These are phyloP conservation scores for Pteropus rufus DNA, from an alignment of 2,797 vertebrate species.

Conservation along the genomic window DNA sequence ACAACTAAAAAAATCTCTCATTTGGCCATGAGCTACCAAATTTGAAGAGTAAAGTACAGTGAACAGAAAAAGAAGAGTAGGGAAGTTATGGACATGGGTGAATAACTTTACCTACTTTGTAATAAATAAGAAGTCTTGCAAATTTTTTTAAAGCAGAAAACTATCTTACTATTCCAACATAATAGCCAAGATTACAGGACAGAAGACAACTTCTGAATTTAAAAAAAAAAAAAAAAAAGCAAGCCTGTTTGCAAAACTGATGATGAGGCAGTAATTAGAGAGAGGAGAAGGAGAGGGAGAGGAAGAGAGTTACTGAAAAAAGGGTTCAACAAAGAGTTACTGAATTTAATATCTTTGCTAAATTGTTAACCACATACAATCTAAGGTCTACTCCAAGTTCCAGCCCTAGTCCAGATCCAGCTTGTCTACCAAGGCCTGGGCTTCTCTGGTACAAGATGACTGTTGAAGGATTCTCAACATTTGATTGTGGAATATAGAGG, in stretches of 20 bases:
- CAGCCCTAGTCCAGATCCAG: background rate
- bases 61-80: background rate
- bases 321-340: background rate
- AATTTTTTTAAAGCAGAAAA: background rate
- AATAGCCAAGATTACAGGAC: background rate
- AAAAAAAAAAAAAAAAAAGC: too few species aligned
- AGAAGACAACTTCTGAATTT: background rate
- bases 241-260: background rate
- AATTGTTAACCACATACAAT: background rate
- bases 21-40: background rate
- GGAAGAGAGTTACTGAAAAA: background rate
- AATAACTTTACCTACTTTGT: background rate
- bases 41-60: background rate
- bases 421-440: background rate
- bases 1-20: background rate
- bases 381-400: background rate
- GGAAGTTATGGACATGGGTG: background rate
- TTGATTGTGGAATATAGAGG: background rate
- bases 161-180: background rate
- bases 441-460: background rate
- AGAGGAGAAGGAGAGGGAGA: background rate
- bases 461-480: background rate
- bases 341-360: background rate
- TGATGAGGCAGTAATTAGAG: background rate
- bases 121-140: background rate